These are phyloP conservation scores for Percina caprodes DNA, from an alignment of 2,113 vertebrate species.

Conservation along the genomic window DNA sequence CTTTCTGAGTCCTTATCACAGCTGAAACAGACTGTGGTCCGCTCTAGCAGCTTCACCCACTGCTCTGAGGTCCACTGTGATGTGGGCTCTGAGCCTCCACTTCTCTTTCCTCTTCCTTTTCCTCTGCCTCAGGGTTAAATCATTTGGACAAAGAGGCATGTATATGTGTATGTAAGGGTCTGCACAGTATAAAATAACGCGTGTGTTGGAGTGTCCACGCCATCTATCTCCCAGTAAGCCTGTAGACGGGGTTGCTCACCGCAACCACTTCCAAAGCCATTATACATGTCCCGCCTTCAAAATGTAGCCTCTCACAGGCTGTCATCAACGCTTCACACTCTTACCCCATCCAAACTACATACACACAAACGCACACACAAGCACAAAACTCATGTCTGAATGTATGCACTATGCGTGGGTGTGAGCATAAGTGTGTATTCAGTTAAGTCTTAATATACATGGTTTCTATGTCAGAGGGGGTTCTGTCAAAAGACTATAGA, in stretches of 20 bases:
- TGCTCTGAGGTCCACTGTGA: constrained; percentile 37
- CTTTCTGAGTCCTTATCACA: constrained; percentile 50
- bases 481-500: constrained; percentile 23
- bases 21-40: constrained; percentile 50
- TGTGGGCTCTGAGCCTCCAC: constrained; percentile 25
- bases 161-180: constrained; percentile 10
- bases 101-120: neutral
- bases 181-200: constrained; percentile 5
- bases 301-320: constrained; percentile 36
- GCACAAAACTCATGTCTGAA: constrained; percentile 11
- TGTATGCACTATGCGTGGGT: neutral
- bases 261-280: constrained; percentile 46
- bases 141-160: constrained; percentile 44
- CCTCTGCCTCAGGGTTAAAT: constrained; percentile 44
- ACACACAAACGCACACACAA: neutral
- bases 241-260: constrained; percentile 20
- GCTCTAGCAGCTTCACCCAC: constrained; percentile 44
- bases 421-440: neutral
- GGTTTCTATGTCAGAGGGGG: constrained; percentile 17
- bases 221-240: constrained; percentile 25
- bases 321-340: constrained; percentile 19
- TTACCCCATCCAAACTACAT: neutral
- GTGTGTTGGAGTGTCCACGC: constrained; percentile 27
- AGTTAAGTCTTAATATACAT: constrained; percentile 15
- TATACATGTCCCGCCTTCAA: constrained; percentile 61